Evolutionary conservation across 2,888 invertebrate genomes (phyloP), one percentile per base, ranked within the genome.

Genomic region (Hybos culiciformis): DNA sequence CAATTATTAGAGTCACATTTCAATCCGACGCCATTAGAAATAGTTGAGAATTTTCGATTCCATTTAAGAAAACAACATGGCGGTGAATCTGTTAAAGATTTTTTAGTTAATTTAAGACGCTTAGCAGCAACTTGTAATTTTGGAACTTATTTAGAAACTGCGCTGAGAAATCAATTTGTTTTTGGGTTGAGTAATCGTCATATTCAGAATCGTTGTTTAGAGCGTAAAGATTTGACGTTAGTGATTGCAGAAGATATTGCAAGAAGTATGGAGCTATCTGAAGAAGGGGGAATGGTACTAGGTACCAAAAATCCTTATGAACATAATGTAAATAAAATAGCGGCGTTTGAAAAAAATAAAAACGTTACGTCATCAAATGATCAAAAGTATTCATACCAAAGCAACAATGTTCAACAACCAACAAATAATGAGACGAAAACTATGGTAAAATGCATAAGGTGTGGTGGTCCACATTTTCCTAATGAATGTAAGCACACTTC

Each of bases 121-220:
- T 37, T 53, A 8, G 42, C 43, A 3, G 39, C 44, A 23, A 29
- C 43, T 39, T 54, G 52, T 41, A 53, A 53, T 34, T 53, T 54
- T 44, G 50, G 48, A 14, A 32, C 21, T 14, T 53, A 48, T 41
- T 45, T 55, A 36, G 50, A 50, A 11, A 52, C 48, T 19, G 53
- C 32, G 29, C 8, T 53, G 32, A 31, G 52, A 34, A 55, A 54
- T 41, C 51, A 52, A 46, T 54, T 56, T 39, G 52, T 54, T 32
- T 54, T 54, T 45, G 54, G 54, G 1, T 37, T 55, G 33, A 33
- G 47, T 15, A 52, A 49, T 37, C 42, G 47, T 23, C 52, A 53
- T 37, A 49, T 53, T 4, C 50, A 55, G 46, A 47, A 45, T 15
- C 41, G 56, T 19, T 40, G 53, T 12, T 41, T 55, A 20, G 53